Evolutionary conservation across 2,797 vertebrate genomes (phyloP).

Genomic region (Etheostoma nigrum): DNA sequence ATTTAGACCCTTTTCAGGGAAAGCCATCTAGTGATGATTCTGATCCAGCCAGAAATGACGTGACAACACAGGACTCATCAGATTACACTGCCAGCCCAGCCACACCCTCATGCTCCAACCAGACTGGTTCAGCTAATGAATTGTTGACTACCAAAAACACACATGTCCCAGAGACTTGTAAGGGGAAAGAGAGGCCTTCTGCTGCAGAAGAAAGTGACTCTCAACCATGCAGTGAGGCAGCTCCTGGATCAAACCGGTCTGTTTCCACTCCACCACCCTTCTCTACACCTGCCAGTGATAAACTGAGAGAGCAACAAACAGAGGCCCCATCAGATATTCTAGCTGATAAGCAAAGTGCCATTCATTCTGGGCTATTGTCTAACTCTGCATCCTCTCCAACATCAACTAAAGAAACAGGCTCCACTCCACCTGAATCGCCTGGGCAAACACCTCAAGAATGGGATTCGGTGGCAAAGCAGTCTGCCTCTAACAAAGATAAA

Average conservation of each 20-base stretch:
- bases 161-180: background rate
- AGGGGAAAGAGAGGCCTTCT: conserved; percentile 5
- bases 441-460: background rate
- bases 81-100: accelerated
- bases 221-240: background rate
- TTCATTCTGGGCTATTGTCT: accelerated
- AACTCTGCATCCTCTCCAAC: background rate
- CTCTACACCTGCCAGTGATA: background rate
- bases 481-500: background rate
- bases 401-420: background rate
- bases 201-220: background rate
- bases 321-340: accelerated
- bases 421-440: conserved; percentile 1
- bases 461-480: accelerated
- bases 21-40: background rate
- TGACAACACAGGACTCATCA: background rate
- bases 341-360: accelerated
- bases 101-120: accelerated
- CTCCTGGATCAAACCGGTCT: background rate
- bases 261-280: background rate
- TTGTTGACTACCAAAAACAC: background rate
- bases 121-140: background rate
- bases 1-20: conserved; percentile 8
- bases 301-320: conserved; percentile 15
- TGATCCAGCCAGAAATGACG: background rate